Base-by-base conservation (phyloP, 2,113 vertebrate species). In the Balaenoptera acutorostrata region DNA sequence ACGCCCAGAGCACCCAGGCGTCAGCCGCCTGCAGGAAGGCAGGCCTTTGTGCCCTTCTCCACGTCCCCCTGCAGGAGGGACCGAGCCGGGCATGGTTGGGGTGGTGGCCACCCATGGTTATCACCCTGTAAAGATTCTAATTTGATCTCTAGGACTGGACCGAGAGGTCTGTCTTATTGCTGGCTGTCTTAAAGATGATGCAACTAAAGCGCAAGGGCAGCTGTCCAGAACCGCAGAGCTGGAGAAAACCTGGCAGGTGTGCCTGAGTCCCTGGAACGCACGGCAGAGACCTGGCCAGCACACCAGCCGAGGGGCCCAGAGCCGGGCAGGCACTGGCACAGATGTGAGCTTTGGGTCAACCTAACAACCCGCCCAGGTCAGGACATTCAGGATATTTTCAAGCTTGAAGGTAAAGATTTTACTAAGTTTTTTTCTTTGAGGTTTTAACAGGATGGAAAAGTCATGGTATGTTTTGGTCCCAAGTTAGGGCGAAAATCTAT, bases 151-250 rank as follows among this genome's bases (percentile, higher is more conserved):
- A 55, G 6, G 25, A 21, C 25, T 3, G 39, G 15, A 36, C 25
- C 0, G 15, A 36, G 31, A 8, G 8, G 63, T 33, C 41, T 9
- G 41, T 1, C 14, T 33, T 2, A 5, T 20, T 15, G 15, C 18
- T 1, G 3, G 39, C 15, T 3, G 0, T 29, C 36, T 36, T n/a
- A 49, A 36, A 80, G 31, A n/a, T 0, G 3, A n/a, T 5, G 4
- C 3, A 5, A 63, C 10, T 5, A 10, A 33, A 75, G 71, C 36
- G 27, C 31, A 31, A 27, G 39, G 21, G 46, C 14, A 13, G 14
- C 27, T 39, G 49, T n/a, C 29, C 29, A 13, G 59, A 52, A 41
- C 20, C 31, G 1, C 17, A 29, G 46, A 4, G 17, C 61, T 5
- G 21, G n/a, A 27, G 7, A 49, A 8, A 29, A 4, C 55, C 90